Conservation (phyloP, 2,113 vertebrate genomes). For the Indri indri region DNA sequence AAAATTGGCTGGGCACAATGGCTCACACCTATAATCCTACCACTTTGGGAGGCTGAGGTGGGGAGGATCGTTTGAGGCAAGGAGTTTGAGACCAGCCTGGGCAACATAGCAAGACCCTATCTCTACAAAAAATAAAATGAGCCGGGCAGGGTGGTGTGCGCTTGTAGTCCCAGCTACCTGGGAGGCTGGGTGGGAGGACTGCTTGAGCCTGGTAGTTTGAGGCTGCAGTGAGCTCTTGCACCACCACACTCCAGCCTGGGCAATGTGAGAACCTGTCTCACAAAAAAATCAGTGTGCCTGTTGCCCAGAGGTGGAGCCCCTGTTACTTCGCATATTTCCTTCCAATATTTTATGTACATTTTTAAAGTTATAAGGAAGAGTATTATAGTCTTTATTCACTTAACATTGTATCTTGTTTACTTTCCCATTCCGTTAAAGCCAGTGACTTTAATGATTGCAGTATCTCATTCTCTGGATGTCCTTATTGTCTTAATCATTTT, state of each 20-base stretch:
- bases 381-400: background rate
- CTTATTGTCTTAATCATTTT: background rate
- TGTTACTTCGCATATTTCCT: background rate
- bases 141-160: background rate
- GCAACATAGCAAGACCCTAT: background rate
- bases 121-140: background rate
- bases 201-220: background rate
- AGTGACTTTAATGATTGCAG: background rate
- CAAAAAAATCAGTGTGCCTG: background rate
- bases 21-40: background rate
- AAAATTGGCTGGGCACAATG: background rate
- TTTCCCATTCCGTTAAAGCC: background rate
- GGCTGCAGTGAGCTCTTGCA: background rate
- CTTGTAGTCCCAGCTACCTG: background rate
- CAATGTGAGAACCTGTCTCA: background rate
- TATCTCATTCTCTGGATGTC: background rate
- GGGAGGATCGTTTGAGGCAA: background rate
- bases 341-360: background rate
- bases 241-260: background rate
- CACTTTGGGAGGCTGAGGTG: too few relatives aligned
- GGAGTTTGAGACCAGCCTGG: background rate
- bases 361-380: background rate
- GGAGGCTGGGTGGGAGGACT: background rate
- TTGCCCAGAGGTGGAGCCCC: background rate
- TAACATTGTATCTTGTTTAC: background rate